Evolutionary conservation across 2,888 invertebrate species (phyloP).

Genomic region (Coronaproctus castanopsis): DNA sequence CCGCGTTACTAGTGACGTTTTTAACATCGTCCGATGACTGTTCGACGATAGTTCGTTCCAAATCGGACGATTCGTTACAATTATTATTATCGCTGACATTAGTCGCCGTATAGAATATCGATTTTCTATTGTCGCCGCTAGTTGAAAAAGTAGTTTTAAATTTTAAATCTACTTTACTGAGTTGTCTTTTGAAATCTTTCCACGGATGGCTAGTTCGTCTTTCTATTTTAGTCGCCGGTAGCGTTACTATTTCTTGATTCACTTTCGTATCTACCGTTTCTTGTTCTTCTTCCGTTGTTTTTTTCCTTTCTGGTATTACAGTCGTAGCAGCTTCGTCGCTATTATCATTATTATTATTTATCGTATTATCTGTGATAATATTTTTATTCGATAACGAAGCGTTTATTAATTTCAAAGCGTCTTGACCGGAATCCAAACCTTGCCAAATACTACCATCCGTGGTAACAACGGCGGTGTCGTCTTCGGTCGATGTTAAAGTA

Average conservation of each 20-base stretch:
- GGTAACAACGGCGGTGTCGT: constrained; percentile 11
- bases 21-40: constrained; percentile 26
- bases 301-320: neutral
- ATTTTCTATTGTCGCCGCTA: constrained; percentile 26
- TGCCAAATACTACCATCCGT: constrained; percentile 1
- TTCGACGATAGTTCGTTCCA: constrained; percentile 25
- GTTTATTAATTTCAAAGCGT: constrained; percentile 15
- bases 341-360: constrained; percentile 9
- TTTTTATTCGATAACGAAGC: too few relatives aligned
- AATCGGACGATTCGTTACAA: constrained; percentile 23
- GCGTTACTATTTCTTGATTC: constrained; percentile 3
- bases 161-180: constrained; percentile 57
- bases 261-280: neutral
- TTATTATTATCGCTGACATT: neutral
- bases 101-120: constrained; percentile 2
- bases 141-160: constrained; percentile 41
- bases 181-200: constrained; percentile 63
- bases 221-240: neutral
- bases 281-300: neutral
- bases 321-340: neutral
- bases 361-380: too few relatives aligned
- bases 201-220: constrained; percentile 28
- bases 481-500: constrained; percentile 17
- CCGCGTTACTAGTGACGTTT: constrained; percentile 19
- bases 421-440: constrained; percentile 19